Base-by-base conservation (phyloP, 1,140 invertebrate genomes). In the Aleiodes sp. region DNA sequence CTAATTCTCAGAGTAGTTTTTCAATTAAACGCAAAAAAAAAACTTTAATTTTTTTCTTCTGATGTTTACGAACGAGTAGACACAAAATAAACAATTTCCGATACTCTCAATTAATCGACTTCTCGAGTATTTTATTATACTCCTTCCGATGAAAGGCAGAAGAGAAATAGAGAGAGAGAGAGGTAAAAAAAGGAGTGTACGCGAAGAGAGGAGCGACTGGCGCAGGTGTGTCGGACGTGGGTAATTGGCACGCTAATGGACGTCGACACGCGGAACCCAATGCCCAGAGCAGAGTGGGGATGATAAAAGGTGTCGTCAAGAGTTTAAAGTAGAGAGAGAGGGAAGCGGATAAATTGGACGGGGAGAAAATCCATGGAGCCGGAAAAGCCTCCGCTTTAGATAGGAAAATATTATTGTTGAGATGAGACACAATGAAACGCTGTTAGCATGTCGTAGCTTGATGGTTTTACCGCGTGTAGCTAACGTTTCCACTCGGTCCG, bases 161-260 rank as follows among this genome's bases (percentile, higher is more conserved):
- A 4, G 19, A 62, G 29, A 9, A 10, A 7, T 35, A 9, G 28
- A 43, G n/a, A 28, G 39, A 31, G 9, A 61, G 14, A 14, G 39
- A 70, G 43, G 46, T n/a, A 31, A 37, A 63, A 65, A 70, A 61
- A 33, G 21, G 29, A 39, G 65, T n/a, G n/a, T n/a, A n/a, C n/a
- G n/a, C 24, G n/a, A 68, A 63, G 65, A 37, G 60, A 37, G 57
- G 46, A 72, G 63, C 10, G 56, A 29, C 26, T 64, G 67, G 56
- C 70, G 31, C 65, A 74, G 71, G 72, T 77, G 76, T 65, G 63
- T 68, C 24, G 73, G 72, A 75, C 70, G 74, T 74, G 29, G 74
- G 72, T 75, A 75, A 78, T 77, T 73, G 77, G 74, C 73, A 76
- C 76, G 70, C 73, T 77, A 77, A 77, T 76, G 75, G 73, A 74